Conservation (phyloP, 1,140 invertebrate genomes). For the Rhopalosiphum maidis region DNA sequence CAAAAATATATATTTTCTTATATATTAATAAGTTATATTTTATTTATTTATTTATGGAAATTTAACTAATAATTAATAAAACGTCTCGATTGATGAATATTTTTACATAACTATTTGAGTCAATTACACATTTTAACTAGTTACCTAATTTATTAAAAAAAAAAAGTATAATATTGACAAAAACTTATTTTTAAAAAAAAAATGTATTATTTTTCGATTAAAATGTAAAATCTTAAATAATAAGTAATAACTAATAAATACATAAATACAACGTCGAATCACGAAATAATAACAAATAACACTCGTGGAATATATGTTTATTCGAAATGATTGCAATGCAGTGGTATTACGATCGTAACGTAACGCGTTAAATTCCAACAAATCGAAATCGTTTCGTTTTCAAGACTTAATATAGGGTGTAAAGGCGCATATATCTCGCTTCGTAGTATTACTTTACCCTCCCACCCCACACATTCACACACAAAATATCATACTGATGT, state of each 20-base stretch:
- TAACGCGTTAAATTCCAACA: constrained; percentile 3
- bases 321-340: not conserved
- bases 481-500: not conserved
- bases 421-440: not conserved
- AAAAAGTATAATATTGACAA: not conserved
- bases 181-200: not conserved
- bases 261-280: not conserved
- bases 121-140: not conserved
- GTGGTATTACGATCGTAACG: not conserved
- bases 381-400: not conserved
- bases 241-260: no score
- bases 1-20: not conserved
- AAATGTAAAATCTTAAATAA: not conserved
- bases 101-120: not conserved
- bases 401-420: not conserved
- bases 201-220: not conserved
- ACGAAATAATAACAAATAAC: not conserved
- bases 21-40: not conserved
- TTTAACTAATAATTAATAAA: not conserved
- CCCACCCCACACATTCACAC: not conserved
- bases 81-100: not conserved
- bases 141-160: not conserved
- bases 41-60: not conserved
- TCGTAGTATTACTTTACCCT: not conserved
- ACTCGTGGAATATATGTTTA: not conserved